Evolutionary conservation across 2,888 invertebrate genomes (phyloP).

Genomic region (Adineta ricciae): DNA sequence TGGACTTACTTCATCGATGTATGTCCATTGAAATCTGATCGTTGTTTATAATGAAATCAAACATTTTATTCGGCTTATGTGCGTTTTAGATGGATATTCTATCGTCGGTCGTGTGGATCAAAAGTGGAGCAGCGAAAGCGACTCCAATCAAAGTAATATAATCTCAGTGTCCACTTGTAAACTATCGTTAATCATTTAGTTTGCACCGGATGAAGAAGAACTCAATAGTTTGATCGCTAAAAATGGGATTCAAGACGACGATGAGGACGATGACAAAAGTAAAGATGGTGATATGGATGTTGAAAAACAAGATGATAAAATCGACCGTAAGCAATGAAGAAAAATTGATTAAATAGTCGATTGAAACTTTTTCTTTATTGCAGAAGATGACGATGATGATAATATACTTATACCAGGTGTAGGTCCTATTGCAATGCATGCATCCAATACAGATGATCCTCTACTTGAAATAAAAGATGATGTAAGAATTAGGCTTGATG

Average conservation of each 20-base stretch:
- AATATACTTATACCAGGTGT: constrained; percentile 23
- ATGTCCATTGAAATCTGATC: too few species aligned
- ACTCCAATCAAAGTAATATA: not conserved
- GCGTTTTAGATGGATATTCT: not conserved
- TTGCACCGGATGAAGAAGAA: not conserved
- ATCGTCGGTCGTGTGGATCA: not conserved
- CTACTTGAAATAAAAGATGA: constrained; percentile 49
- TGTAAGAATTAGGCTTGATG: constrained; percentile 39
- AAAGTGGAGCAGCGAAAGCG: not conserved
- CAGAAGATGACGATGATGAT: constrained; percentile 18
- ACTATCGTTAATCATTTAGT: not conserved
- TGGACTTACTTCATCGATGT: too few species aligned
- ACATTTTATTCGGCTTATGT: not conserved
- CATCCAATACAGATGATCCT: constrained; percentile 50
- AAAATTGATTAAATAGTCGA: not conserved
- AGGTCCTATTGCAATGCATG: constrained; percentile 39
- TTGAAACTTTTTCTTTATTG: not conserved
- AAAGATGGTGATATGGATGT: constrained; percentile 55
- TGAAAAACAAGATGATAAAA: constrained; percentile 43
- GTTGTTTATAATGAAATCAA: too few species aligned
- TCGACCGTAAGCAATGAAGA: constrained; percentile 10
- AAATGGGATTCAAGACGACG: not conserved
- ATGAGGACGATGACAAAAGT: constrained; percentile 38
- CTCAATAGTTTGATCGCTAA: not conserved
- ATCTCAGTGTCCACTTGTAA: not conserved